Evolutionary conservation across 2,797 vertebrate genomes (phyloP), one percentile per base, ranked within the genome.

Genomic region (Lerista edwardsae): DNA sequence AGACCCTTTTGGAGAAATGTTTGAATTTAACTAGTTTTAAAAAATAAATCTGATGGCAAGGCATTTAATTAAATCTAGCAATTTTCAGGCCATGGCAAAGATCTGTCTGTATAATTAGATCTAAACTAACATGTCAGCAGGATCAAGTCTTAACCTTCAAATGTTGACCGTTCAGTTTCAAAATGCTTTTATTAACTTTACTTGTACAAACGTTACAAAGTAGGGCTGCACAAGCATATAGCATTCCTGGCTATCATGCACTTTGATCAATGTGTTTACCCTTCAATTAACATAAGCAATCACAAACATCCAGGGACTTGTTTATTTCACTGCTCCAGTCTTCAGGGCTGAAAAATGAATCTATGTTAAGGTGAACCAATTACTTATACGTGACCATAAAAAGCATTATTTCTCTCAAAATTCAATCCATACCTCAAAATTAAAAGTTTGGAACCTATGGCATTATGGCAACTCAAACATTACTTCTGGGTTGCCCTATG

Each of bases 331-430:
- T 65, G 25, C 34, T 67, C 44, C 1, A 41, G 57, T 77, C 73
- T 82, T 88, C 69, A 88, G n/a, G 87, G n/a, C 65, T 81, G 77
- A 75, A 84, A 92, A 91, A 88, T 10, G 84, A 88, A 69, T 8
- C 62, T 86, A 81, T 29, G 69, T 83, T 3, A 51, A 39, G 21
- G 15, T 79, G 68, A 91, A 80, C 9, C 15, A 89, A 83, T 4
- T 17, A 89, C 82, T 89, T 72, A 86, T 73, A 83, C 0, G 14
- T 69, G 67, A 36, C 36, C 34, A 69, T 55, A 36, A 23, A 10
- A 51, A 51, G 12, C 41, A 44, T 44, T 44, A 39, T 12, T 21
- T 71, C 51, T 19, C 25, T 23, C 7, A 72, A 41, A 74, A 25
- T 17, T 41, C 17, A 36, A 25, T 44, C 17, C 7, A 0, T n/a